These are phyloP conservation scores for Drosophila setifemur DNA, from an alignment of 1,140 invertebrate species.

Conservation along the genomic window DNA sequence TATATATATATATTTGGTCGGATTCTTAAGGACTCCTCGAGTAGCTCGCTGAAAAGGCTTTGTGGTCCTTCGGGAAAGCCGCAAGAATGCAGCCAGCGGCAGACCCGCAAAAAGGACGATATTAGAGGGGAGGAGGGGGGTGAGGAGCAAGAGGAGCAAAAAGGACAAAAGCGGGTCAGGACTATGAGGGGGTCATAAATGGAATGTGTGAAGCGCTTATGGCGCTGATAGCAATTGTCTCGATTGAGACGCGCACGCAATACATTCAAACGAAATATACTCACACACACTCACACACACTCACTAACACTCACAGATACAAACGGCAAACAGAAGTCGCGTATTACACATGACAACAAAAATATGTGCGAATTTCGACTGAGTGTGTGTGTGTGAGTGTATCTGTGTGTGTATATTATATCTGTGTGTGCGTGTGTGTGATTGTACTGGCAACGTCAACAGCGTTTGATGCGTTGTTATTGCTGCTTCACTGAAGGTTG, in stretches of 20 bases:
- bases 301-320: background rate
- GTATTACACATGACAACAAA: slow-evolving; percentile 32
- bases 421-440: slow-evolving; percentile 3
- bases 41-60: too few relatives aligned
- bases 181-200: slow-evolving; percentile 51
- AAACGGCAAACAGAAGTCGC: slow-evolving; percentile 29
- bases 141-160: background rate
- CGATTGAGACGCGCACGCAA: slow-evolving; percentile 55
- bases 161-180: too few relatives aligned
- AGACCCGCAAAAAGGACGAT: too few relatives aligned
- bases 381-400: background rate
- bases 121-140: background rate
- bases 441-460: slow-evolving; percentile 39
- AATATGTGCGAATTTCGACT: background rate
- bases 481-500: slow-evolving; percentile 49
- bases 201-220: slow-evolving; percentile 66
- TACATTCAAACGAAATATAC: slow-evolving; percentile 8
- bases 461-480: slow-evolving; percentile 59
- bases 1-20: too few relatives aligned
- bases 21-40: too few relatives aligned
- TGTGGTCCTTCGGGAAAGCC: too few relatives aligned
- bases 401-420: background rate
- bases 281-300: background rate
- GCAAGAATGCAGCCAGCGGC: too few relatives aligned
- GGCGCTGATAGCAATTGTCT: slow-evolving; percentile 69